Base-by-base conservation (phyloP, 2,888 invertebrate genomes). In the Miltochrista miniata region DNA sequence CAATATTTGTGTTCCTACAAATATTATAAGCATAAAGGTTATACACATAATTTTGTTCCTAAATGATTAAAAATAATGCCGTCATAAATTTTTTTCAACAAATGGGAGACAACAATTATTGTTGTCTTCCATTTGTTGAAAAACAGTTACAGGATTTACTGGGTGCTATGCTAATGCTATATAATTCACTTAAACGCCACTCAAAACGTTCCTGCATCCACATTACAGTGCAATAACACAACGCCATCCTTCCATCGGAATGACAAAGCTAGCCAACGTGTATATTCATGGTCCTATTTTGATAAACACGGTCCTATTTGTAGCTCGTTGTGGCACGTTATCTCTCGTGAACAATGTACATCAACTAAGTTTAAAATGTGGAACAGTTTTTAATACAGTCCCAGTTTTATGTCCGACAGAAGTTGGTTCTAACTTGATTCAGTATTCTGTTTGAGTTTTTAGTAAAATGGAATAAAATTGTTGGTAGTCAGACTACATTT, bases 201-300 rank as follows among this genome's bases (percentile, higher is more conserved):
- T 10, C 14, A 36, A 14, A 36, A 36, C 10, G 14, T 14, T 36
- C 14, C 14, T 15, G 14, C 37, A 42, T 41, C 42, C 42, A 42
- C 48, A 33, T 24, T 24, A 30, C 41, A 12, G 11, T 45, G 8
- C 34, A 30, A 38, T 33, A 53, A 43, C 48, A 50, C 38, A 52
- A 42, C 35, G 48, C 40, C 34, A 30, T 34, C 46, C 11, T 43
- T 50, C 37, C 52, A 45, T 56, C 63, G 56, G 56, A 24, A 29
- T 15, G 38, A 38, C 38, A 7, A 9, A 39, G 46, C 50, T 15
- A 35, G 36, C 41, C 43, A 64, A 56, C 55, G 51, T 53, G 45
- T 60, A 61, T 55, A 59, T 64, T 64, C 54, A 59, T 55, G 51
- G 54, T 51, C 55, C 59, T 56, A 56, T 64, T 50, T 51, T 56